Evolutionary conservation across 1,140 invertebrate species (phyloP).

Genomic region (Lasioglossum albipes): DNA sequence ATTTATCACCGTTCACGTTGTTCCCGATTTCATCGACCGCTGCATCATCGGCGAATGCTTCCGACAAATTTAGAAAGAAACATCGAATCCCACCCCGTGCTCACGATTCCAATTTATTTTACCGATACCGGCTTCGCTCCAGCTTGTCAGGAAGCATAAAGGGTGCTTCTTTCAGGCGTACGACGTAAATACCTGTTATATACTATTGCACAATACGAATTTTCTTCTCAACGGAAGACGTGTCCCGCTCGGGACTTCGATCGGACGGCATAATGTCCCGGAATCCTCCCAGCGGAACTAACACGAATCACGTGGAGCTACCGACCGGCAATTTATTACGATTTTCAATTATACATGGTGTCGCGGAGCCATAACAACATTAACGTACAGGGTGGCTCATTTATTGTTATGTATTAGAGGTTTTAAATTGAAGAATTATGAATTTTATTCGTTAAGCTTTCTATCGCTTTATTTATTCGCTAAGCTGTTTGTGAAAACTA

Average conservation of each 20-base stretch:
- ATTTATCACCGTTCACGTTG: slow-evolving; percentile 20
- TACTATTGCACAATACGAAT: slow-evolving; percentile 3
- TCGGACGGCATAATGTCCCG: neutral
- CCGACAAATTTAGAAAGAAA: slow-evolving; percentile 34
- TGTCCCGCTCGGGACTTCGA: neutral
- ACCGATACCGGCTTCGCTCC: slow-evolving; percentile 1
- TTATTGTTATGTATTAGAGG: too few species aligned
- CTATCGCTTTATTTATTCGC: too few species aligned
- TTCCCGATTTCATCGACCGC: slow-evolving; percentile 16
- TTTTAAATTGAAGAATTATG: too few species aligned
- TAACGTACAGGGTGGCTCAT: too few species aligned
- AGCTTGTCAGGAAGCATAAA: slow-evolving; percentile 16
- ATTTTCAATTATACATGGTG: neutral
- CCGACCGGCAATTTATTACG: neutral
- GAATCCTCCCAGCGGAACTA: neutral
- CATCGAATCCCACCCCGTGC: slow-evolving; percentile 10
- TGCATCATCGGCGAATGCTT: slow-evolving; percentile 2
- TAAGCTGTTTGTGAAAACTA: too few species aligned
- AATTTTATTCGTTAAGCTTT: too few species aligned
- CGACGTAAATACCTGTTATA: slow-evolving; percentile 30
- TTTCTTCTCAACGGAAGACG: neutral
- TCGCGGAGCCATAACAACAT: neutral
- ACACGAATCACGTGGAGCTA: neutral
- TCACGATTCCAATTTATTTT: slow-evolving; percentile 39
- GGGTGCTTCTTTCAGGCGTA: neutral